Evolutionary conservation across 1,140 invertebrate species (phyloP), one percentile per base, ranked within the genome.

Genomic region (Psilanteris sp.): DNA sequence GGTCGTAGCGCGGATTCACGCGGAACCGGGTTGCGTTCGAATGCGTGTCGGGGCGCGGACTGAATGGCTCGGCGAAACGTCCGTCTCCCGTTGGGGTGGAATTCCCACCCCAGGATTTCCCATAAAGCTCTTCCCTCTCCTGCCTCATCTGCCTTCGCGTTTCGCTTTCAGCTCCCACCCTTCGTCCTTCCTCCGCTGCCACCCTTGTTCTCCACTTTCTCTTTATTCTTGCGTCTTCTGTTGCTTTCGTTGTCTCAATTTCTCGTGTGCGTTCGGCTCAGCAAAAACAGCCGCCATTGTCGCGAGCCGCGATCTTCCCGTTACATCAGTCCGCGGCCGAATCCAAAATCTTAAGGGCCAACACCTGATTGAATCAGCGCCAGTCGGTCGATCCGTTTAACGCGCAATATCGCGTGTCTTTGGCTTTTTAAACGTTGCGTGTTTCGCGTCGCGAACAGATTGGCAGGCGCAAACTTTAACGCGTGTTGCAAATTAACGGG

Each of bases 1-100:
- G 24, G 32, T 36, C 20, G 39, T 62, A 36, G 20, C 31, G 43
- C 36, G 16, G 54, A 50, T 26, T 11, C 31, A 9, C 3, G 14
- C 31, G 20, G 41, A 15, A 22, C 52, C 27, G 54, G 22, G 59
- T 10, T 71, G 61, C 73, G 41, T 66, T 54, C 52, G 54, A 37
- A 29, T 77, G 74, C 66, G 61, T 77, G 66, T 77, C 67, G 66
- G 74, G 74, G 74, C 74, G 74, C 74, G 74, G 74, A 77, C 74
- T 77, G 73, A 77, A 77, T 61, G 73, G 64, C 64, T 61, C 32
- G 43, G 50, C 31, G 71, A 55, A 71, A 70, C 59, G 66, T 71
- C 37, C 57, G 57, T 71, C 66, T 77, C 74, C 46, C 48, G 74
- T 67, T 50, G 59, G 74, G 74, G 66, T 70, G 67, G 61, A 32